Evolutionary conservation across 2,888 invertebrate species (phyloP), one percentile per base, ranked within the genome.

Genomic region (Ophion slaviceki): DNA sequence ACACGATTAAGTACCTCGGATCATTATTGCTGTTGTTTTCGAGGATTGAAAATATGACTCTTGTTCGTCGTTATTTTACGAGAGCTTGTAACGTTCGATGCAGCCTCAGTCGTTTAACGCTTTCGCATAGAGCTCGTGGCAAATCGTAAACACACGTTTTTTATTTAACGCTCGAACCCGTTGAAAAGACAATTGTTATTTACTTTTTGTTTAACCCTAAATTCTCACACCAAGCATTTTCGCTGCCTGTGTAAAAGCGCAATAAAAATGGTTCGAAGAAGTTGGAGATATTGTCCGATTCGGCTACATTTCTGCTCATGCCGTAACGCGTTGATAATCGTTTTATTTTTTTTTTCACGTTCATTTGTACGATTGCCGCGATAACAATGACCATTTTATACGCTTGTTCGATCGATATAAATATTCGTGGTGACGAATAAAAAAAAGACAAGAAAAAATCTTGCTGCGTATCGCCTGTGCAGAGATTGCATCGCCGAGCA

Each of bases 71-170:
- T 75, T 59, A 45, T 11, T 64, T 57, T 28, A 76, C 79, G 64
- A 80, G 72, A 62, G 70, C 82, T 85, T 72, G 57, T 83, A n/a
- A 77, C 80, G 61, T 74, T 84, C 82, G 79, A 72, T 76, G 80
- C 76, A 84, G 77, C 64, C 57, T 61, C 82, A 81, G 85, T 89
- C 86, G 88, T 88, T 90, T 88, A 82, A 88, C 82, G 77, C 72
- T 90, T 91, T 90, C 81, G 83, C 87, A 88, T 89, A 90, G 86
- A 74, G 82, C 80, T 77, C 36, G 80, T 57, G 40, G 77, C 77
- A 74, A 74, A 80, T 78, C 24, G 70, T 47, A 62, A 71, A 61
- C 64, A 28, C 66, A 47, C 20, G 47, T 20, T n/a, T 61, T 28
- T 62, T 57, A 20, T 70, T 62, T 40, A 36, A 59, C 57, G 68